These are phyloP conservation scores for Malurus melanocephalus DNA, from an alignment of 2,113 vertebrate genomes.

Conservation along the genomic window DNA sequence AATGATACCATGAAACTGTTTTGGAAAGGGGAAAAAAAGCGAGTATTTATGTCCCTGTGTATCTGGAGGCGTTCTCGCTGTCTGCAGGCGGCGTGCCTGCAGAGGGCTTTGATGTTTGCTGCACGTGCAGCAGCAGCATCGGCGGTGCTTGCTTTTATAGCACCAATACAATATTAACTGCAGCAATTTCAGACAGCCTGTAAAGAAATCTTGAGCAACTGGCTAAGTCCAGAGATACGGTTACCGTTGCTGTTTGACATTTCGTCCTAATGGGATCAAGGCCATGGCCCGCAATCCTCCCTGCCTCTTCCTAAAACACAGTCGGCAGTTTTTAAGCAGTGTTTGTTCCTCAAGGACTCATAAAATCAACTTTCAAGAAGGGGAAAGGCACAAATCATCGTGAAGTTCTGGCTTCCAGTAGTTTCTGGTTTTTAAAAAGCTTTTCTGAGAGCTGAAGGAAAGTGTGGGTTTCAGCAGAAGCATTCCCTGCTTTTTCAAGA, in stretches of 20 bases:
- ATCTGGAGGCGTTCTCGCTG: background rate
- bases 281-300: background rate
- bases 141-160: background rate
- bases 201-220: background rate
- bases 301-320: slow-evolving; percentile 19
- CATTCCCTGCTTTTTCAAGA: background rate
- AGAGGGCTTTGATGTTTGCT: slow-evolving; percentile 2
- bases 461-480: background rate
- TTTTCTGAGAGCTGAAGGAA: background rate
- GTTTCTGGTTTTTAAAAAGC: background rate
- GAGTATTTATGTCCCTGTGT: background rate
- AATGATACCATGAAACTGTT: background rate
- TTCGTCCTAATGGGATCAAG: background rate
- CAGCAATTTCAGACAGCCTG: slow-evolving; percentile 16
- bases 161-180: background rate
- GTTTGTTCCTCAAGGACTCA: background rate
- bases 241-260: background rate
- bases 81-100: background rate
- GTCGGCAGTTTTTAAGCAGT: background rate
- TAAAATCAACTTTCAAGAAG: background rate
- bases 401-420: background rate
- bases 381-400: background rate
- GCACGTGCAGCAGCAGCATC: background rate
- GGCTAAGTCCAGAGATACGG: background rate
- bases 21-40: background rate